Base-by-base conservation (phyloP, 2,888 invertebrate species). In the Oscheius myriophilus region DNA sequence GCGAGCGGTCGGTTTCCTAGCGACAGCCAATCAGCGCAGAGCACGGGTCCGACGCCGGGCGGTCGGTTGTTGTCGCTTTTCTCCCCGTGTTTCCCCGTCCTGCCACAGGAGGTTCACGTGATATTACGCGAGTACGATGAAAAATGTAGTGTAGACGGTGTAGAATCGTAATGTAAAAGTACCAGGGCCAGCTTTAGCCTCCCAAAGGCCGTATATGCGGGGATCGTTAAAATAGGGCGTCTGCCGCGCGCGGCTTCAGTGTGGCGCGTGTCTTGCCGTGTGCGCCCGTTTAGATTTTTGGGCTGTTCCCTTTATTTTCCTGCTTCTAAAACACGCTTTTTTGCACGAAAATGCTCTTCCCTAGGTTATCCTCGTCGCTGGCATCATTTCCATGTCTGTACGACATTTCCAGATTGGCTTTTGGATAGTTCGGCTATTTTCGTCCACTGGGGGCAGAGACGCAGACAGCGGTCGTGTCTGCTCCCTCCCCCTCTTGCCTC, bases 211-310 rank as follows among this genome's bases (percentile, higher is more conserved):
- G 61, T 46, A 21, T 49, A 21, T 49, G 49, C 49, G 25, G 53
- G 23, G 49, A 45, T 43, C 65, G 55, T 65, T 53, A 55, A 64
- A 65, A 43, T 55, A 46, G 65, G 65, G 45, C 54, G 65, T 25
- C 42, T 43, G 54, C 54, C 55, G 65, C 65, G 65, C 65, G 65
- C 55, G 33, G 63, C 39, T 16, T 23, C 65, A 54, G 45, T 55
- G 23, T 39, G 54, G 25, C 46, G 45, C 55, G 55, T 55, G 65
- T 55, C 65, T 11, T 18, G 21, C 39, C 46, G 16, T 25, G 25
- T 45, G 54, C 57, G 39, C 49, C 39, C 16, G 52, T 42, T 39
- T 61, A 23, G 25, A 41, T 63, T 63, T 46, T 26, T 21, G 61
- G 61, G 46, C 16, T 12, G 46, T 61, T 33, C 39, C 18, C 2